Conservation (phyloP, 2,113 vertebrate species). For the Panthera leo region DNA sequence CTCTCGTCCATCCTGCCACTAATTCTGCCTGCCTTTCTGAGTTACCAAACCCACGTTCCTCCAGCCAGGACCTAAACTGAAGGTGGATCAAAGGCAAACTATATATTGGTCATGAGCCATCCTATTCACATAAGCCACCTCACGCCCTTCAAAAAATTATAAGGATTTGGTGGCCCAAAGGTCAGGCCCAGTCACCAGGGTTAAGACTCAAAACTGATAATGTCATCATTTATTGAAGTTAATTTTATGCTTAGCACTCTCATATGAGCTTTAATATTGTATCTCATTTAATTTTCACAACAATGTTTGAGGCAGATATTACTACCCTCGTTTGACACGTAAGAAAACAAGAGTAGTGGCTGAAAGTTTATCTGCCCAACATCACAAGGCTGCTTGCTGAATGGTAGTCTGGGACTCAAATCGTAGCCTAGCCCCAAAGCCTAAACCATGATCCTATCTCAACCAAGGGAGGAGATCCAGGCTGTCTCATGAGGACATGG, state of each 20-base stretch:
- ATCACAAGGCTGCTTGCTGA: not conserved
- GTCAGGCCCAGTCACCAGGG: not conserved
- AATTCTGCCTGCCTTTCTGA: not conserved
- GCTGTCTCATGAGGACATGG: not conserved
- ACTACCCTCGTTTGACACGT: not conserved
- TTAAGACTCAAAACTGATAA: not conserved
- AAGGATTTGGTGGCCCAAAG: not conserved
- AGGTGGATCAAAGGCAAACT: not conserved
- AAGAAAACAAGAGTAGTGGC: not conserved
- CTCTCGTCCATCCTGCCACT: not conserved
- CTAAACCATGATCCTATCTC: not conserved
- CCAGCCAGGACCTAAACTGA: not conserved
- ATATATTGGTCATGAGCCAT: not conserved
- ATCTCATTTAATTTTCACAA: not conserved
- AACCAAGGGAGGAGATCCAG: not conserved
- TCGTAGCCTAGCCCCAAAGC: not conserved
- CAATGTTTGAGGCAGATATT: not conserved
- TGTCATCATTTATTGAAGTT: not conserved
- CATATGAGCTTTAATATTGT: not conserved
- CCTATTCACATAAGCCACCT: not conserved
- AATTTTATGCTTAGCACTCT: not conserved
- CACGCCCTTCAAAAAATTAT: not conserved
- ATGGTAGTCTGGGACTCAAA: not conserved
- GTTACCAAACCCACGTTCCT: not conserved
- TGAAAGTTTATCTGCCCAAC: not conserved